Base-by-base conservation (phyloP, 2,888 invertebrate genomes). In the Leptinotarsa rubiginosa region DNA sequence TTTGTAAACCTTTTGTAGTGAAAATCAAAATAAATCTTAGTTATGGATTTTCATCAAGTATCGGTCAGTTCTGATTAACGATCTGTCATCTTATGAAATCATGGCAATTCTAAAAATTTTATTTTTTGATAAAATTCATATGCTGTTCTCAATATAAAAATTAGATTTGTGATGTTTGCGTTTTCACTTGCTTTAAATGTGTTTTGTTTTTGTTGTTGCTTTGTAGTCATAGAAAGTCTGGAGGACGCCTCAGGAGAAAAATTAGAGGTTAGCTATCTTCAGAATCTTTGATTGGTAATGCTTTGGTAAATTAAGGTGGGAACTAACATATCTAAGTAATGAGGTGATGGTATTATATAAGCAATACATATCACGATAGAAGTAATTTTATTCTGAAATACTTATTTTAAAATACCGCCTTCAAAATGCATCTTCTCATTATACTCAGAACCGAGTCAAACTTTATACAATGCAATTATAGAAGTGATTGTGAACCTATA, bases 161-260 rank as follows among this genome's bases (percentile, higher is more conserved):
- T 31, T 10, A 69, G 50, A 62, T 68, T 77, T 73, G 74, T 78
- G 76, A 72, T 72, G 76, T 74, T 64, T 56, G 79, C 70, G 76
- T 75, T 79, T 80, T 81, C 70, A 78, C 75, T 75, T 78, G 83
- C 82, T 84, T 83, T 83, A 78, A 77, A 81, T 83, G 81, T 84
- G 76, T 79, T 83, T 82, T 80, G 81, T 82, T 80, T 83, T 79
- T 80, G 54, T 83, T 82, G 81, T 85, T 85, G 86, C 86, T 86
- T 86, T 86, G 87, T 87, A 87, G 87, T 87, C 80, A 82, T 87
- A 87, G 87, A 87, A 79, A 85, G 82, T 83, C 82, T 82, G 83
- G 81, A 82, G 82, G 83, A 83, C 76, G 87, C 84, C 82, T 81
- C 84, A 77, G 83, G 83, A 83, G 81, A 82, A 78, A 81, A 76